These are phyloP conservation scores for Omphaloscelis lunosa DNA, from an alignment of 2,888 invertebrate species.

Conservation along the genomic window DNA sequence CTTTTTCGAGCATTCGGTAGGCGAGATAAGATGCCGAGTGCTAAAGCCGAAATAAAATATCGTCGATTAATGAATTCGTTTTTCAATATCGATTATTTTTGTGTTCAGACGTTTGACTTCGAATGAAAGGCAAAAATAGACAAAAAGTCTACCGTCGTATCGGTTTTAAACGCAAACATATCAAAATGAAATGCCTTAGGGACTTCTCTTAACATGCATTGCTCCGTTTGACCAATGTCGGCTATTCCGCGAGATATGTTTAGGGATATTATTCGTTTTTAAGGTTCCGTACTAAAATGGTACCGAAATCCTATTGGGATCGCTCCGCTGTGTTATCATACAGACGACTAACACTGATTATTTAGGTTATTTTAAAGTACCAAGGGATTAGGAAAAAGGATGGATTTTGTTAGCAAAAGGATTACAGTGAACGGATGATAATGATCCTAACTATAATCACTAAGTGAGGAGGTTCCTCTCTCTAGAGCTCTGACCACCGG, in stretches of 20 bases:
- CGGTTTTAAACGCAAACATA: background rate
- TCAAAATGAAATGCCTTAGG: constrained; percentile 2
- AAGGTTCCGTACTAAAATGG: constrained; percentile 19
- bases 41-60: background rate
- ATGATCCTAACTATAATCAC: too few relatives aligned
- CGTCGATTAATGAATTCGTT: background rate
- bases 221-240: constrained; percentile 31
- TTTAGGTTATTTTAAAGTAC: constrained; percentile 6
- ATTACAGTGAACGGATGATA: background rate
- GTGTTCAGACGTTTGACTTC: background rate
- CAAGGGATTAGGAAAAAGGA: background rate
- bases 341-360: constrained; percentile 8
- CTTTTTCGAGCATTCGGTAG: background rate
- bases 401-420: background rate
- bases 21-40: background rate
- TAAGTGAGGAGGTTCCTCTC: too few relatives aligned
- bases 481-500: too few relatives aligned
- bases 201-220: constrained; percentile 26
- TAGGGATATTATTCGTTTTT: constrained; percentile 36
- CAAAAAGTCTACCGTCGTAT: background rate
- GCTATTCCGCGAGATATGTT: constrained; percentile 25
- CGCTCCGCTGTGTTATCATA: background rate
- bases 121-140: background rate
- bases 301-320: constrained; percentile 14
- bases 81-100: background rate